Percentiles rank a stretch among this genome's conserved stretches.
These are phyloP conservation scores for Varanus salvator DNA, from an alignment of 2,113 vertebrate genomes.

Conservation along the genomic window DNA sequence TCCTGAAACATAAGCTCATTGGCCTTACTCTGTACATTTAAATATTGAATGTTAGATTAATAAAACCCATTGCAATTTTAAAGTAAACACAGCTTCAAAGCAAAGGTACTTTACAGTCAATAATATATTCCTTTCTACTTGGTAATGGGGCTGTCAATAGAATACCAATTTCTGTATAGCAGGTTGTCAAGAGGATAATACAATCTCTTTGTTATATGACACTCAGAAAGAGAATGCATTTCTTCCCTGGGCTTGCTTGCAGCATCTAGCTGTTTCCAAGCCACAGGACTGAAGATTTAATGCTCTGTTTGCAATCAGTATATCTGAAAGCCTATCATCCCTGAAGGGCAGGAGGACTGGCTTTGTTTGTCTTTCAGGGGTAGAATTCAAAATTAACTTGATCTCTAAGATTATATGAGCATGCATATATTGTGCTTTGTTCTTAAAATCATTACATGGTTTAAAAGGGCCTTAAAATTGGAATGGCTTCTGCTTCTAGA, in stretches of 20 bases:
- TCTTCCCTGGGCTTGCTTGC: background rate
- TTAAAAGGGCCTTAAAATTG: background rate
- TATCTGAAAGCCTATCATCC: constrained; percentile 31
- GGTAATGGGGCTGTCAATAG: constrained; percentile 21
- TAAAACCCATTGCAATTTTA: background rate
- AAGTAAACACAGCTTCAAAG: background rate
- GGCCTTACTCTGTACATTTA: background rate
- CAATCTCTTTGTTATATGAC: background rate
- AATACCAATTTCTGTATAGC: background rate
- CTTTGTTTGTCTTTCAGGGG: constrained; percentile 40
- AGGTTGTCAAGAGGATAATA: background rate
- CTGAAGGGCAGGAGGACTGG: constrained; percentile 35
- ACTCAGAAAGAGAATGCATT: background rate
- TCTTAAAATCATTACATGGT: background rate
- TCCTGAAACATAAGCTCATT: background rate
- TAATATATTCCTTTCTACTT: background rate
- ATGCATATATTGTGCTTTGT: background rate
- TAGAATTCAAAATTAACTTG: background rate
- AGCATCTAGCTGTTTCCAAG: background rate
- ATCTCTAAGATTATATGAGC: background rate
- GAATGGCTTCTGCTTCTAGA: background rate
- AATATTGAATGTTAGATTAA: background rate
- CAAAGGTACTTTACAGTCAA: background rate
- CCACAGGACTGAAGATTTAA: background rate
- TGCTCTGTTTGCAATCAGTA: background rate